Evolutionary conservation across 53 echinoderm and acorn worm species (phyloP).

Genomic region (Henricia sp.): DNA sequence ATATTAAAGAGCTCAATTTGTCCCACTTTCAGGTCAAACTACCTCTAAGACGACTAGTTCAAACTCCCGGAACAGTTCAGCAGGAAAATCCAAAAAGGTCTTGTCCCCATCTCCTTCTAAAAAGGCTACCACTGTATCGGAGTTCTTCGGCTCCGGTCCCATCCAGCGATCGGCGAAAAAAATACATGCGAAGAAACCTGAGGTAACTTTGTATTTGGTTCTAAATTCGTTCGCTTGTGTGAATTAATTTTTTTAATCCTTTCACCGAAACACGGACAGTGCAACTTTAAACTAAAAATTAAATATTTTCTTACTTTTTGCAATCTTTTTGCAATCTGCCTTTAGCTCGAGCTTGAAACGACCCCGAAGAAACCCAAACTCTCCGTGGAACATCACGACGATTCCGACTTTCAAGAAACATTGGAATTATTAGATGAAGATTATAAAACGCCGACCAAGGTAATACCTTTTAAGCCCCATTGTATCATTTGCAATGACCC

Average conservation of each 20-base stretch:
- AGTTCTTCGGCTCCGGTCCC: constrained; percentile 85
- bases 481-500: too few species aligned
- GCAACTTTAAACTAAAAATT: too few species aligned
- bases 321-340: background rate
- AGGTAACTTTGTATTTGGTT: background rate
- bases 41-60: constrained; percentile 4
- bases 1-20: background rate
- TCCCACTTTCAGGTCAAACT: background rate
- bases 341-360: background rate
- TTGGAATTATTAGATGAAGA: constrained; percentile 73
- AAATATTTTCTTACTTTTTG: too few species aligned
- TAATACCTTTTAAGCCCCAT: background rate
- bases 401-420: constrained; percentile 76
- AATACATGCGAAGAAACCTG: constrained; percentile 20
- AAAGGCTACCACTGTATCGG: constrained; percentile 66
- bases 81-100: constrained; percentile 53
- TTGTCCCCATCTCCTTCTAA: constrained; percentile 72
- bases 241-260: too few species aligned
- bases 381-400: constrained; percentile 76
- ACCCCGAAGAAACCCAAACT: constrained; percentile 65
- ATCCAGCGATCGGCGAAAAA: constrained; percentile 84
- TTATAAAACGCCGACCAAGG: constrained; percentile 45
- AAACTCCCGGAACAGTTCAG: constrained; percentile 14
- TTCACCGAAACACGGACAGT: too few species aligned
- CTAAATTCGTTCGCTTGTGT: background rate